Conservation (phyloP, 2,797 vertebrate genomes). For the Enteromius unitaeniatus region DNA sequence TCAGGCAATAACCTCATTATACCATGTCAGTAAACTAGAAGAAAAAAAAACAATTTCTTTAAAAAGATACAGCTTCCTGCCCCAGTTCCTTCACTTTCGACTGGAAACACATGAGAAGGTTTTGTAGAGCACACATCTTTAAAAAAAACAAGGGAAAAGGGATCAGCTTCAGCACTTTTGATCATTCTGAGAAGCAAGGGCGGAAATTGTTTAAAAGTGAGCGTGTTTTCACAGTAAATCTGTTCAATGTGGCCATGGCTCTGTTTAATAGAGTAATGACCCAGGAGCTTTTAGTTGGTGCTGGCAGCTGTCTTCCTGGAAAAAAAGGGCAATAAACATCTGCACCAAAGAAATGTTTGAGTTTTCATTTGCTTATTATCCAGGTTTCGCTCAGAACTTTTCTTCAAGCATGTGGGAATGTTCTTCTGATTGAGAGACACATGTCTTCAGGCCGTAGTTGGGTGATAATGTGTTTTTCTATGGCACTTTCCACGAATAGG, state of each 20-base stretch:
- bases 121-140: conserved; percentile 61
- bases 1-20: conserved; percentile 76
- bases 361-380: conserved; percentile 60
- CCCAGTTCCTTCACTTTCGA: conserved; percentile 63
- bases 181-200: conserved; percentile 69
- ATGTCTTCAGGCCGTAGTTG: conserved; percentile 4
- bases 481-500: conserved; percentile 8
- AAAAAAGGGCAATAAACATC: conserved; percentile 64
- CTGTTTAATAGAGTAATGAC: conserved; percentile 68
- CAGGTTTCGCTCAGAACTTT: conserved; percentile 49
- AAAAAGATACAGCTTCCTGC: conserved; percentile 71
- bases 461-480: conserved; percentile 40
- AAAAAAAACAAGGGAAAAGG: conserved; percentile 62
- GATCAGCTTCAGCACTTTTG: conserved; percentile 67
- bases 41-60: conserved; percentile 71
- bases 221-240: conserved; percentile 67
- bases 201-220: conserved; percentile 67
- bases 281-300: conserved; percentile 55
- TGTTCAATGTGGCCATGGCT: conserved; percentile 65
- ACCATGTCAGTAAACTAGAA: conserved; percentile 75
- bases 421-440: conserved; percentile 20
- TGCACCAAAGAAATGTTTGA: conserved; percentile 64
- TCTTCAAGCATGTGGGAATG: conserved; percentile 32
- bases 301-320: conserved; percentile 53
- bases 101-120: conserved; percentile 76